phyloP scores from a whole-genome alignment of 2,113 vertebrate genomes.

The Scytalopus superciliaris region DNA sequence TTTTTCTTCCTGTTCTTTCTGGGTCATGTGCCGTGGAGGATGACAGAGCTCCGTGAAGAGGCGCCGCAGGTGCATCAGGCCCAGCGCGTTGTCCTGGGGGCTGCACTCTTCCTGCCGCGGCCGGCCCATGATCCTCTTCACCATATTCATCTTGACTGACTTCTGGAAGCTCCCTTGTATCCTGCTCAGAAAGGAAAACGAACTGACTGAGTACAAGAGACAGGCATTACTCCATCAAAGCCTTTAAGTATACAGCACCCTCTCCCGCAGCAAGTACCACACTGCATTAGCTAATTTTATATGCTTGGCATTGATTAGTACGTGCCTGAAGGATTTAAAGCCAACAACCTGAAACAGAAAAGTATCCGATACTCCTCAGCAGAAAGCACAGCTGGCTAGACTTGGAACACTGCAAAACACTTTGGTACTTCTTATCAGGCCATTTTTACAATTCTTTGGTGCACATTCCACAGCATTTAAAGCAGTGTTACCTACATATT shows the following conservation, averaged over 20 bases:
- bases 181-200: conserved; percentile 63
- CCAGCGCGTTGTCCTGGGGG: conserved; percentile 95
- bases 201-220: not conserved
- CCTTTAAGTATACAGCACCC: not conserved
- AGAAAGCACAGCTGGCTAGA: not conserved
- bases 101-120: conserved; percentile 98
- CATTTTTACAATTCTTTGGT: not conserved
- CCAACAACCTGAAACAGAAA: not conserved
- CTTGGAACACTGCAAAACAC: not conserved
- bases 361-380: not conserved
- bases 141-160: conserved; percentile 97
- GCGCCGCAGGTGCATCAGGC: conserved; percentile 95
- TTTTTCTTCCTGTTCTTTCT: conserved; percentile 99
- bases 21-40: conserved; percentile 96
- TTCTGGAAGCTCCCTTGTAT: conserved; percentile 78
- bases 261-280: not conserved
- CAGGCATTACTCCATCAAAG: not conserved
- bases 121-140: conserved; percentile 99
- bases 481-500: not conserved
- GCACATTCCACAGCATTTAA: not conserved
- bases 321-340: not conserved
- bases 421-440: not conserved
- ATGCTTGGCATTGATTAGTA: not conserved
- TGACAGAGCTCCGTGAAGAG: conserved; percentile 97
- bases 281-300: not conserved